Evolutionary conservation across 92 coral and sea anemone genomes (phyloP), one percentile per base, ranked within the genome.

Genomic region (Paramuricea clavata): DNA sequence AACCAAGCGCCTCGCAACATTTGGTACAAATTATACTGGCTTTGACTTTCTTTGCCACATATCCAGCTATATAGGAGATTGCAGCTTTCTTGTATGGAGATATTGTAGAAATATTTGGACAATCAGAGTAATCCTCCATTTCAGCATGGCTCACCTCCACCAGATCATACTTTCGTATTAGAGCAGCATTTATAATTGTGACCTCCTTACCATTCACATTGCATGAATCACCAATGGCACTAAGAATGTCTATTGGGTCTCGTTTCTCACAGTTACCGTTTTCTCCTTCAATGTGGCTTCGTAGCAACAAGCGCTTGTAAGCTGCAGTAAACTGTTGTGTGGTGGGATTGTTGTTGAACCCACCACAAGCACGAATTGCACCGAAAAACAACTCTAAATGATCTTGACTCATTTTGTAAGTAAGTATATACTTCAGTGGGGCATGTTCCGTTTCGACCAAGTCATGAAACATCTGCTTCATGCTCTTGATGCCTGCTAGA

Each of bases 301-400:
- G 8, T 4, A 21, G 49, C 9, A 33, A 2, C 10, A 69, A 17
- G 6, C 33, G 47, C 23, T 30, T 35, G 31, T 42, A 35, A 35
- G 77, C 50, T 71, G 82, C 82, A 49, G 68, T 77, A 28, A 50
- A 77, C 26, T 77, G 82, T 22, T 77, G 26, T 33, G 68, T 57
- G 21, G 69, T 77, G 5, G 82, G 82, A 62, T 62, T 62, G 70
- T 23, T 62, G 70, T 62, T 62, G 21, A 62, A 16, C 59, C 70
- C 70, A 19, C 70, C 70, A 2, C 17, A 23, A 62, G 69, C 57
- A 19, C 47, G 31, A 27, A 77, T 22, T 28, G 68, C 82, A 77
- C 82, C 19, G 30, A 77, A 77, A 57, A 77, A 77, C 6, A 77
- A 22, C 30, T 49, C 82, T 22, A 77, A 32, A 54, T 77, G 69